phyloP scores from a whole-genome alignment of 2,888 invertebrate species.

The Tribolium freemani region DNA sequence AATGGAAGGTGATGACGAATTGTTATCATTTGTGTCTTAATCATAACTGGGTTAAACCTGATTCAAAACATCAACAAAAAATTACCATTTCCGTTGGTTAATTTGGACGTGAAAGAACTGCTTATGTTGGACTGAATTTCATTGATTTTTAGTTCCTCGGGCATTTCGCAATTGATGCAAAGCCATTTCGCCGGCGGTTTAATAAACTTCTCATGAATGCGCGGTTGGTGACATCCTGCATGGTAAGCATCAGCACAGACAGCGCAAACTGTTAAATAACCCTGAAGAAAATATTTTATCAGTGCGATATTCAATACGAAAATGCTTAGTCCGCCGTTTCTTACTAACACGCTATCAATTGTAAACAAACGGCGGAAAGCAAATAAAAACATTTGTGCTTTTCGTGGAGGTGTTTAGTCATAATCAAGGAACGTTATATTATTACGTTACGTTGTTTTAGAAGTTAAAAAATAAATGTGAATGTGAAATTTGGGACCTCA shows the following conservation, averaged over 20 bases:
- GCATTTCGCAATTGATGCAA: slow-evolving; percentile 76
- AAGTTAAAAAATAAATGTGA: no score
- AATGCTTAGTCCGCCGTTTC: background rate
- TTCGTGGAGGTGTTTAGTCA: no score
- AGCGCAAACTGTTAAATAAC: slow-evolving; percentile 70
- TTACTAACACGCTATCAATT: no score
- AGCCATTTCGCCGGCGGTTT: slow-evolving; percentile 79
- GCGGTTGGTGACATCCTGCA: slow-evolving; percentile 83
- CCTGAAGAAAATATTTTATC: slow-evolving; percentile 50
- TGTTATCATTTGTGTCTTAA: slow-evolving; percentile 39
- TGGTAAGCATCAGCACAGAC: slow-evolving; percentile 91
- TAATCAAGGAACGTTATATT: no score
- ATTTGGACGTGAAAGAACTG: slow-evolving; percentile 50
- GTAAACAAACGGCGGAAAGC: no score
- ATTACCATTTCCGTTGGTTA: slow-evolving; percentile 47
- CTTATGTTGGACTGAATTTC: slow-evolving; percentile 65
- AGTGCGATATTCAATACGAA: background rate
- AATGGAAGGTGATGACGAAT: slow-evolving; percentile 51
- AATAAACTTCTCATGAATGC: slow-evolving; percentile 70
- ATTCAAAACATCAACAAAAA: background rate
- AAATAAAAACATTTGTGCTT: no score
- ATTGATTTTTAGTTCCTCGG: slow-evolving; percentile 64
- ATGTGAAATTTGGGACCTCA: no score
- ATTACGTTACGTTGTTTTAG: no score
- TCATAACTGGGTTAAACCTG: background rate